Conservation (phyloP, 2,113 vertebrate species). For the Brachyistius frenatus region DNA sequence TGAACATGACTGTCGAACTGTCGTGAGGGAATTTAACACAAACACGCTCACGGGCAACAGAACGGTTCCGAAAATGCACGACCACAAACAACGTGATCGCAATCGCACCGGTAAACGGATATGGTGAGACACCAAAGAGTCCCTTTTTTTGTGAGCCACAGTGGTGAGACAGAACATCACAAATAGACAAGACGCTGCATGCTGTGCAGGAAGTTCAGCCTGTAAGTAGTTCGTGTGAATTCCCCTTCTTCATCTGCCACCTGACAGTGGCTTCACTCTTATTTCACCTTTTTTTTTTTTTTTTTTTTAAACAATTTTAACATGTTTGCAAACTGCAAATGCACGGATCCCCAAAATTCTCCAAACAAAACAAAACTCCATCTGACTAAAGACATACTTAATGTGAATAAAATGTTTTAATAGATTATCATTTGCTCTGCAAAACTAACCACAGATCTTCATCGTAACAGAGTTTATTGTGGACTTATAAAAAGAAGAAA, state of each 20-base stretch:
- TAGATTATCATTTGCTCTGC: too few relatives aligned
- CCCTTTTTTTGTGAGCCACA: not conserved
- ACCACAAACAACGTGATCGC: not conserved
- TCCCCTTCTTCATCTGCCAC: conserved; percentile 30
- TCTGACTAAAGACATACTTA: too few relatives aligned
- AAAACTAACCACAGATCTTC: too few relatives aligned
- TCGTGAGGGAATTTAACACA: not conserved
- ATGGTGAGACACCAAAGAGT: not conserved
- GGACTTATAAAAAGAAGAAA: too few relatives aligned
- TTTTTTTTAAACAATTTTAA: not conserved
- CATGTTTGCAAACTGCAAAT: too few relatives aligned
- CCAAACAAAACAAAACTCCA: too few relatives aligned
- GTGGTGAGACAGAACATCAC: not conserved
- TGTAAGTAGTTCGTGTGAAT: conserved; percentile 30
- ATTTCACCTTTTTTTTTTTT: not conserved
- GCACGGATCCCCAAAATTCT: too few relatives aligned
- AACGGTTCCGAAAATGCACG: not conserved
- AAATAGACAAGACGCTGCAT: not conserved
- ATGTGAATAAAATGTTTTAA: too few relatives aligned
- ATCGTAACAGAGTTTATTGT: too few relatives aligned
- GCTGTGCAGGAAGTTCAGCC: conserved; percentile 30
- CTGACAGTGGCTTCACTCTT: not conserved
- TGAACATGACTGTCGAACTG: not conserved
- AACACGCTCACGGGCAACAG: fast-evolving
- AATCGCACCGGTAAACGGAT: not conserved